A percentile compares a stretch with the other conserved stretches of the same genome.
Evolutionary conservation across 2,888 invertebrate species (phyloP).

Genomic region (Drosophila limbata): DNA sequence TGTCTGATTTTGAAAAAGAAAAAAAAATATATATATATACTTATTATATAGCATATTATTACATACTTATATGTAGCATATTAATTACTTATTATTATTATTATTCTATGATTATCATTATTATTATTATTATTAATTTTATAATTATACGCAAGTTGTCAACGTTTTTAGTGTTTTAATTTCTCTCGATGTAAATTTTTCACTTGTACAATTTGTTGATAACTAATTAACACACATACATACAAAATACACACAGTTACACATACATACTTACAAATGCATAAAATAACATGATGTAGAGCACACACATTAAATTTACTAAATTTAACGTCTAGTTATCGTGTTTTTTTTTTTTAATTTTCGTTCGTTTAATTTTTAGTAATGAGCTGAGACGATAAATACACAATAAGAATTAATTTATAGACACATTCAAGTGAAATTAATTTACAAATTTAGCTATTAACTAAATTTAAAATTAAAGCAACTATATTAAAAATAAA

Average conservation of each 20-base stretch:
- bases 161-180: constrained; percentile 48
- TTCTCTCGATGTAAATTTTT: constrained; percentile 62
- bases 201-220: constrained; percentile 76
- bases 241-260: constrained; percentile 7
- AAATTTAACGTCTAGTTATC: constrained; percentile 52
- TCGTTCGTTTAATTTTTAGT: constrained; percentile 63
- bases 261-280: constrained; percentile 36
- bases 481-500: constrained; percentile 72
- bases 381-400: constrained; percentile 72
- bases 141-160: constrained; percentile 44
- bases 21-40: constrained; percentile 3
- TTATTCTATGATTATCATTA: constrained; percentile 35
- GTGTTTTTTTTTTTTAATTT: constrained; percentile 41
- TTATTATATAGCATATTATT: constrained; percentile 35
- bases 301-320: constrained; percentile 49
- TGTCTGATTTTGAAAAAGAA: constrained; percentile 51
- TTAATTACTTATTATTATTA: constrained; percentile 42
- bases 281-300: constrained; percentile 46
- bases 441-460: constrained; percentile 77
- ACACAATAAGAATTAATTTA: constrained; percentile 75
- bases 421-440: constrained; percentile 76
- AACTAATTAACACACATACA: constrained; percentile 32
- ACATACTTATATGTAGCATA: constrained; percentile 40
- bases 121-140: constrained; percentile 34
- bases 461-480: constrained; percentile 63